These are phyloP conservation scores for Nautilus pompilius DNA, from an alignment of 1,140 invertebrate genomes.

Conservation along the genomic window DNA sequence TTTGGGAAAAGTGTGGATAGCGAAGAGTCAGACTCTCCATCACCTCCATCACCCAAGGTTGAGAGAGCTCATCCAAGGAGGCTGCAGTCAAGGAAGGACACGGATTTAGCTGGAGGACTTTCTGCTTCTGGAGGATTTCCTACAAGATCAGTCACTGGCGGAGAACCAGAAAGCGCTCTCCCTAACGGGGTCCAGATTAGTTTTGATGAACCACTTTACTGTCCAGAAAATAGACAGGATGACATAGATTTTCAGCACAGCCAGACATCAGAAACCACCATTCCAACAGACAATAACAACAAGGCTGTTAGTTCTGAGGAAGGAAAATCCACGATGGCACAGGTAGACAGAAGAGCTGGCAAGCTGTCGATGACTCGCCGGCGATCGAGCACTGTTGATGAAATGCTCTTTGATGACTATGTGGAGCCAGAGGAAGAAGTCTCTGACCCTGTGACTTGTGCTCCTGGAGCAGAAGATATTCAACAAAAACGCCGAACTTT, in stretches of 20 bases:
- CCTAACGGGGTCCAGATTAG: conserved; percentile 38
- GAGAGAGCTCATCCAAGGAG: too few relatives aligned
- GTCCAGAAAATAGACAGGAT: conserved; percentile 20
- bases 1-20: too few relatives aligned
- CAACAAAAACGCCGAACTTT: conserved; percentile 9
- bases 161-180: conserved; percentile 19
- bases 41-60: too few relatives aligned
- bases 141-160: too few relatives aligned
- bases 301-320: background rate
- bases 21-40: too few relatives aligned
- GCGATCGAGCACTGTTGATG: conserved; percentile 47
- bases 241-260: conserved; percentile 6
- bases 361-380: conserved; percentile 33
- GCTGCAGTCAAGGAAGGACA: too few relatives aligned
- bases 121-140: background rate
- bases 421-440: conserved; percentile 23
- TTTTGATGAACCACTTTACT: conserved; percentile 47
- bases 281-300: conserved; percentile 1
- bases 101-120: background rate
- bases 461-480: background rate
- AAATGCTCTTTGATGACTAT: conserved; percentile 51
- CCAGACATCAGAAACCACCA: conserved; percentile 1
- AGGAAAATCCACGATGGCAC: conserved; percentile 6
- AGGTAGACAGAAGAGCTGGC: conserved; percentile 23
- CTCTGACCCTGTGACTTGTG: background rate